Evolutionary conservation across 1,140 invertebrate genomes (phyloP).

Genomic region (Caenorhabditis briggsae): DNA sequence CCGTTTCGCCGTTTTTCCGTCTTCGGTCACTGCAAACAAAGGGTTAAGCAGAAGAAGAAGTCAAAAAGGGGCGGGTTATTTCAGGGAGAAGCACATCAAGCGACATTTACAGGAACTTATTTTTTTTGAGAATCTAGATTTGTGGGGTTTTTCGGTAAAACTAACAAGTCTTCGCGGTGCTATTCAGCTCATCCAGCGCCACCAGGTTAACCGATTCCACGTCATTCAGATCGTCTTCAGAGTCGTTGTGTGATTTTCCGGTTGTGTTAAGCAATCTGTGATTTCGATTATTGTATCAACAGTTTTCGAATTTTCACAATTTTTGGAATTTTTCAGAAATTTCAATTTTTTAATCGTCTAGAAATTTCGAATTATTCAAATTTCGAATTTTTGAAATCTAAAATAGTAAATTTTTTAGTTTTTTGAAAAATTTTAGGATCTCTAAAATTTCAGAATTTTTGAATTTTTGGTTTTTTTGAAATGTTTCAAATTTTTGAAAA

Average conservation of each 20-base stretch:
- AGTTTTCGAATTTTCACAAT: not conserved
- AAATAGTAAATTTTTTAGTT: too few species aligned
- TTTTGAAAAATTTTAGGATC: too few species aligned
- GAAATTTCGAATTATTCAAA: too few species aligned
- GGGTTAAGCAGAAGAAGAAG: not conserved
- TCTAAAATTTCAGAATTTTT: too few species aligned
- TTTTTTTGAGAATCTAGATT: not conserved
- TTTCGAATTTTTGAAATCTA: too few species aligned
- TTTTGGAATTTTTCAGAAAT: too few species aligned
- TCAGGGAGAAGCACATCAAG: not conserved
- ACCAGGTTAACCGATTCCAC: constrained; percentile 73
- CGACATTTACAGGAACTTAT: not conserved
- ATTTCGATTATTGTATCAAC: too few species aligned
- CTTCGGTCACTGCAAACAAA: constrained; percentile 53
- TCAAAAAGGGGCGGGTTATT: not conserved
- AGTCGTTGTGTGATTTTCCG: constrained; percentile 40
- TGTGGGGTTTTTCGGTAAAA: not conserved
- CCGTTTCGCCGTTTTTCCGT: constrained; percentile 35
- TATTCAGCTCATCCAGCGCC: constrained; percentile 71
- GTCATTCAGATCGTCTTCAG: constrained; percentile 71
- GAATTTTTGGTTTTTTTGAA: too few species aligned
- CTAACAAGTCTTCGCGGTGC: constrained; percentile 61
- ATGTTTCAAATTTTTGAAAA: too few species aligned
- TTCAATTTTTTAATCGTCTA: too few species aligned
- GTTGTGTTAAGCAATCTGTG: constrained; percentile 44